Conservation (phyloP, 2,797 vertebrate genomes). For the Columba guinea region DNA sequence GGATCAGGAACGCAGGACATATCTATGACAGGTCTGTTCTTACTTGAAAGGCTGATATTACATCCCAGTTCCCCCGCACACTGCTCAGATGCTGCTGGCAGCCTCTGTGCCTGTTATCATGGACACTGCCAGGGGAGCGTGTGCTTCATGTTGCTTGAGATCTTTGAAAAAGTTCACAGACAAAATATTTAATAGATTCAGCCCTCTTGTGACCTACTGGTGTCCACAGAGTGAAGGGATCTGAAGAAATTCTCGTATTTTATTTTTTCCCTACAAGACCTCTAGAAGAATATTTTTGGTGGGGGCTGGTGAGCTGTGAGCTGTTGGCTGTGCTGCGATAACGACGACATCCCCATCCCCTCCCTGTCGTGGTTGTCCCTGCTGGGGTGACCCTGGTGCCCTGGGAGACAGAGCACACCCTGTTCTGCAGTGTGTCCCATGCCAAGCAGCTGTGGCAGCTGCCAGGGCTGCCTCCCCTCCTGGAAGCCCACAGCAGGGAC, state of each 20-base stretch:
- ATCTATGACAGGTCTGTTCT: neutral
- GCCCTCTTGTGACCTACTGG: neutral
- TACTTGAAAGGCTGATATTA: neutral
- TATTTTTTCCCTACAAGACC: neutral
- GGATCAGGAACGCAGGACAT: constrained; percentile 14
- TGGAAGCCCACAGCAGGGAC: too few species aligned
- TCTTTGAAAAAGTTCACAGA: neutral
- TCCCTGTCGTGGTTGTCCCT: too few species aligned
- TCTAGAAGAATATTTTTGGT: neutral
- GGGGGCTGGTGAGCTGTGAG: neutral
- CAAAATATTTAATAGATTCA: neutral
- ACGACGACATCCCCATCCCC: neutral
- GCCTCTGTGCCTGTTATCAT: neutral
- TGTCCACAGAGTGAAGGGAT: neutral
- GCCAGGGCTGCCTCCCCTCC: too few species aligned
- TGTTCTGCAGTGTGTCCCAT: too few species aligned
- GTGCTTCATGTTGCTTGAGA: accelerated
- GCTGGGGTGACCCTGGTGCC: too few species aligned
- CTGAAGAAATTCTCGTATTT: neutral
- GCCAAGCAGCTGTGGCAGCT: too few species aligned
- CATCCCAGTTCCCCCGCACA: neutral
- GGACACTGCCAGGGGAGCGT: accelerated
- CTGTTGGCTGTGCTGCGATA: too few species aligned
- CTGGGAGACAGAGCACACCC: too few species aligned
- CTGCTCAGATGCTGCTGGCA: neutral